Base-by-base conservation (phyloP, 2,888 invertebrate genomes). In the Cheiracanthium punctorium region DNA sequence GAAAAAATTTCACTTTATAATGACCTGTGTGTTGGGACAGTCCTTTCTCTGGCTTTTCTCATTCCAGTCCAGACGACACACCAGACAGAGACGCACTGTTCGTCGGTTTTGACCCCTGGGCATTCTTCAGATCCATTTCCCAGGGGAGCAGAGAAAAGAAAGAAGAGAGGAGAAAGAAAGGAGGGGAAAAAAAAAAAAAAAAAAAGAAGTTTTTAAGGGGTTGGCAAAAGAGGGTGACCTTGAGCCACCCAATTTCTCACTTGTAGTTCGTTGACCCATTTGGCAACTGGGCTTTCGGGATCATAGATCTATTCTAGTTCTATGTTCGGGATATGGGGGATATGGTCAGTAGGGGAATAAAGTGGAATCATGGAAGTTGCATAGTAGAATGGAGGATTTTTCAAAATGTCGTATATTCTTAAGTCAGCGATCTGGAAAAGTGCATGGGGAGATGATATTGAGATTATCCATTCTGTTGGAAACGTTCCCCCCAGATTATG, bases 211-310 rank as follows among this genome's bases (percentile, higher is more conserved):
- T 5, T 20, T 20, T 24, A 58, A 58, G 58, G 24, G 7, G 10
- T 7, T 7, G 10, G 10, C 4, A 37, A 37, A 37, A 37, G 37
- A 10, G 5, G 20, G 5, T 58, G 58, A 24, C 58, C 58, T 58
- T 58, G 58, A 58, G 17, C 58, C 17, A 24, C 58, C 58, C 58
- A 58, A 58, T 58, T 58, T 58, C 24, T 58, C 58, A 58, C 24
- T 5, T 8, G 24, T 24, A 76, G 82, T 76, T 76, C 82, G 48
- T 76, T 76, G 82, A 82, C 82, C 82, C 33, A 76, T 8, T 75
- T 75, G 30, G 32, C n/a, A n/a, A n/a, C 8, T 58, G 1, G 58
- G 58, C 12, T 17, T 17, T 24, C 20, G 24, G 58, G 5, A 1
- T 7, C 28, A 8, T 10, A 30, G 70, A 28, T 72, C n/a, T 17